Percentiles rank a stretch among this genome's conserved stretches.
phyloP scores from a whole-genome alignment of 2,888 invertebrate species.

The Trachelus iudaicus region DNA sequence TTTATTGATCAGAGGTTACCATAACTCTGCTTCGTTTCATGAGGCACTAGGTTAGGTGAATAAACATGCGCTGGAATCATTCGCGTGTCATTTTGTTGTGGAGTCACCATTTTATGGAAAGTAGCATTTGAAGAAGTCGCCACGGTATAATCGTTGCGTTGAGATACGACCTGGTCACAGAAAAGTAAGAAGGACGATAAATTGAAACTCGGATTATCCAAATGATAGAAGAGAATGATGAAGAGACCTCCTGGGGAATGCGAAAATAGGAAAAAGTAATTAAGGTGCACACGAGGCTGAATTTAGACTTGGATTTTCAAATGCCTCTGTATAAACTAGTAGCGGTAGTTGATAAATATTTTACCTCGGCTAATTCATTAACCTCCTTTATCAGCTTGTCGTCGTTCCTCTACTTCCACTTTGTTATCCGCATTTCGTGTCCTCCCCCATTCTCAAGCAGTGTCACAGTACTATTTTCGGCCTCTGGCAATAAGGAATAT shows the following conservation, averaged over 20 bases:
- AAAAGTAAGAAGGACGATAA: not conserved
- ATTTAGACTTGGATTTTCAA: not conserved
- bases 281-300: not conserved
- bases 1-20: slow-evolving; percentile 51
- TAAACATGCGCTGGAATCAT: not conserved
- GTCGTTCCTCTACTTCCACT: not conserved
- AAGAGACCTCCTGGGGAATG: not conserved
- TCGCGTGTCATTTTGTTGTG: not conserved
- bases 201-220: not conserved
- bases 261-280: not conserved
- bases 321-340: not conserved
- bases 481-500: not conserved
- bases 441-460: not conserved
- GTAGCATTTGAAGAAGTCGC: not conserved
- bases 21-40: slow-evolving; percentile 37
- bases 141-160: not conserved
- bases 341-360: not conserved
- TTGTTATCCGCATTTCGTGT: not conserved
- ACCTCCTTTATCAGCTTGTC: not conserved
- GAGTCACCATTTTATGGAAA: not conserved
- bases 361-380: not conserved
- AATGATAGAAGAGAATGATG: not conserved
- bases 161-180: not conserved
- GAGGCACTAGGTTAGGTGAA: not conserved
- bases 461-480: not conserved